Percentiles rank a stretch among this genome's conserved stretches.
Evolutionary conservation across 2,888 invertebrate genomes (phyloP).

Genomic region (Melieria omissa): DNA sequence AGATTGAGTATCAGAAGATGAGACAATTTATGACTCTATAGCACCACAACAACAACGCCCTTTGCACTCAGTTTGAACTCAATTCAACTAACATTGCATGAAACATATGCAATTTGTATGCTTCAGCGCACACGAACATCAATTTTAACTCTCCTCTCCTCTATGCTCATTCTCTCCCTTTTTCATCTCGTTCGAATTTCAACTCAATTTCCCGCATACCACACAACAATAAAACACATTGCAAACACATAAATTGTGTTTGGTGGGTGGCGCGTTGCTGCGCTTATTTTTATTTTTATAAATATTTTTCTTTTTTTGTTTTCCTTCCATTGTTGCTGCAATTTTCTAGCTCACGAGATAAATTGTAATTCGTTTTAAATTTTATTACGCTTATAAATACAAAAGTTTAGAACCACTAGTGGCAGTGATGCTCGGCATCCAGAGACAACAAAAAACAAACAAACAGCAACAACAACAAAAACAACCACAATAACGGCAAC

Average conservation of each 20-base stretch:
- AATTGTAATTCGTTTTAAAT: constrained; percentile 46
- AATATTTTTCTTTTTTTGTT: constrained; percentile 1
- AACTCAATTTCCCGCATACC: background rate
- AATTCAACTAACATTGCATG: too few species aligned
- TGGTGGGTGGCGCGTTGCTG: background rate
- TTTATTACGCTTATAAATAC: constrained; percentile 49
- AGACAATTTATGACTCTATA: too few species aligned
- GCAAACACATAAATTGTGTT: constrained; percentile 25
- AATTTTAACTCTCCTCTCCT: background rate
- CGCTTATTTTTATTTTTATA: background rate
- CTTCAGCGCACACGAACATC: too few species aligned
- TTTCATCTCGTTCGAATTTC: constrained; percentile 16
- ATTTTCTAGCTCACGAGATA: constrained; percentile 34
- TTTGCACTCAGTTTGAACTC: too few species aligned
- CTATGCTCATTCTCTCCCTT: background rate
- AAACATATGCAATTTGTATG: too few species aligned
- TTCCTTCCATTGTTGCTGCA: constrained; percentile 14
- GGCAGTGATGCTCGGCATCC: background rate
- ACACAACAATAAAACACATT: constrained; percentile 26
- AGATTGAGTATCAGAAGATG: too few species aligned
- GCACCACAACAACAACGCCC: too few species aligned
- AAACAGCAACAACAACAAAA: constrained; percentile 25
- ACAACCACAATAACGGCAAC: constrained; percentile 38
- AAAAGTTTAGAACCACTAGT: constrained; percentile 23
- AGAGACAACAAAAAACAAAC: background rate